A percentile compares a stretch with the other conserved stretches of the same genome.
These are phyloP conservation scores for Epinephelus malabaricus DNA, from an alignment of 2,797 vertebrate species.

Conservation along the genomic window DNA sequence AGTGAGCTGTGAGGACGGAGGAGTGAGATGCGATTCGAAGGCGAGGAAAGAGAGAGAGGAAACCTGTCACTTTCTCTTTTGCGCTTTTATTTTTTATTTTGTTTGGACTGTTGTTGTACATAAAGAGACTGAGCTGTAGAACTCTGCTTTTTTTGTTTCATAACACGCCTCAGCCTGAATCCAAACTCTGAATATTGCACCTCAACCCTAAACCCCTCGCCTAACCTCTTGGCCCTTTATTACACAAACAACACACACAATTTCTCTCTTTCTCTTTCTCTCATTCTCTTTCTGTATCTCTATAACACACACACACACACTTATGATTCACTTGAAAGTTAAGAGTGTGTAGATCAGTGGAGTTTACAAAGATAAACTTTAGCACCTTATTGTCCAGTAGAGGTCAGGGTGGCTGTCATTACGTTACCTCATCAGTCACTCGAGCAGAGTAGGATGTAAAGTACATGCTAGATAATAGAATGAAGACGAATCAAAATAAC, in stretches of 20 bases:
- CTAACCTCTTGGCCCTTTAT: slow-evolving; percentile 63
- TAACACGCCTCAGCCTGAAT: slow-evolving; percentile 74
- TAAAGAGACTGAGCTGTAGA: slow-evolving; percentile 75
- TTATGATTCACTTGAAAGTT: slow-evolving; percentile 62
- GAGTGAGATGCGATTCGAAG: slow-evolving; percentile 33
- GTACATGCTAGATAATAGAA: slow-evolving; percentile 51
- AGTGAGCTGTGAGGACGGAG: slow-evolving; percentile 56
- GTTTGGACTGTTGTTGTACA: slow-evolving; percentile 70
- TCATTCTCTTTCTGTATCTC: slow-evolving; percentile 11
- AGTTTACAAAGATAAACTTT: slow-evolving; percentile 79
- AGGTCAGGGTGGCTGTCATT: slow-evolving; percentile 74
- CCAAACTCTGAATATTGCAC: slow-evolving; percentile 73
- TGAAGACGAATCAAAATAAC: slow-evolving; percentile 50
- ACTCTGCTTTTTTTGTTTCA: slow-evolving; percentile 63
- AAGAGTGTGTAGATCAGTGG: slow-evolving; percentile 59
- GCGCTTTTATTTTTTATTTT: slow-evolving; percentile 6
- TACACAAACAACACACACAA: slow-evolving; percentile 4
- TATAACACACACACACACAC: slow-evolving; percentile 29
- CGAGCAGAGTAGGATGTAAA: slow-evolving; percentile 66
- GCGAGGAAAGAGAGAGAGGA: slow-evolving; percentile 46
- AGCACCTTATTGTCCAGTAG: slow-evolving; percentile 82
- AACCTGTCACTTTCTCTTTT: slow-evolving; percentile 33
- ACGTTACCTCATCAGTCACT: slow-evolving; percentile 76
- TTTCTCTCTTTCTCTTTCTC: background rate
- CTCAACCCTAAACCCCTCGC: slow-evolving; percentile 56